Evolutionary conservation across 2,797 vertebrate genomes (phyloP).

Genomic region (Miichthys miiuy): DNA sequence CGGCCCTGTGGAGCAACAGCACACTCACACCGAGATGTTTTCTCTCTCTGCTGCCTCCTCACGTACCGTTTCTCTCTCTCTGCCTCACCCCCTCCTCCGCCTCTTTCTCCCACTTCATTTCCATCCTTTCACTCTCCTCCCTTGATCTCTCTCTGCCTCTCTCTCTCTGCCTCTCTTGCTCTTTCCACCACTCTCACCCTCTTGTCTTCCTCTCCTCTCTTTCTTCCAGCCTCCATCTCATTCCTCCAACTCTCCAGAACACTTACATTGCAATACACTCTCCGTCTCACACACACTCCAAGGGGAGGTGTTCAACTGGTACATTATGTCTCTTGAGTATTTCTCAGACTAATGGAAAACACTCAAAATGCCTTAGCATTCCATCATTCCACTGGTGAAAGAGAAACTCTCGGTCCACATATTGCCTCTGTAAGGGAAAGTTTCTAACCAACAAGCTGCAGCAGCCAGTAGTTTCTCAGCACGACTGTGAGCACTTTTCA

Average conservation of each 20-base stretch:
- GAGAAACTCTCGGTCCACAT: constrained; percentile 62
- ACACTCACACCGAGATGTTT: constrained; percentile 32
- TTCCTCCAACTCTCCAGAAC: constrained; percentile 56
- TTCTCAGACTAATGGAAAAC: constrained; percentile 81
- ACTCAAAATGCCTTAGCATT: constrained; percentile 71
- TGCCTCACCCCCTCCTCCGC: not conserved
- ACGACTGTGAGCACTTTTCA: constrained; percentile 38
- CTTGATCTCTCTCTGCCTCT: constrained; percentile 11
- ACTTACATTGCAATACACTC: constrained; percentile 60
- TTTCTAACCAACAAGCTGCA: constrained; percentile 55
- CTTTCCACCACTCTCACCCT: constrained; percentile 20
- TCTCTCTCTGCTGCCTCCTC: constrained; percentile 26
- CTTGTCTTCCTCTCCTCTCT: constrained; percentile 21
- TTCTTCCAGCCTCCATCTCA: constrained; percentile 19
- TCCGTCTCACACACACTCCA: constrained; percentile 53
- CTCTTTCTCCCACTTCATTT: constrained; percentile 13
- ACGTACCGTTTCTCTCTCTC: constrained; percentile 8
- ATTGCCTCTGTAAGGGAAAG: constrained; percentile 65
- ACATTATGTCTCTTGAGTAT: constrained; percentile 78
- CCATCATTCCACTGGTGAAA: constrained; percentile 67
- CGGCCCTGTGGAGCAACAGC: constrained; percentile 46
- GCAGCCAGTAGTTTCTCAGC: constrained; percentile 27
- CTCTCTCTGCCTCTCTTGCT: constrained; percentile 3
- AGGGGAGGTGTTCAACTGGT: constrained; percentile 76
- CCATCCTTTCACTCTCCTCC: not conserved